A percentile compares a stretch with the other conserved stretches of the same genome.
phyloP scores from a whole-genome alignment of 1,140 invertebrate genomes.

The Heliconius nattereri region DNA sequence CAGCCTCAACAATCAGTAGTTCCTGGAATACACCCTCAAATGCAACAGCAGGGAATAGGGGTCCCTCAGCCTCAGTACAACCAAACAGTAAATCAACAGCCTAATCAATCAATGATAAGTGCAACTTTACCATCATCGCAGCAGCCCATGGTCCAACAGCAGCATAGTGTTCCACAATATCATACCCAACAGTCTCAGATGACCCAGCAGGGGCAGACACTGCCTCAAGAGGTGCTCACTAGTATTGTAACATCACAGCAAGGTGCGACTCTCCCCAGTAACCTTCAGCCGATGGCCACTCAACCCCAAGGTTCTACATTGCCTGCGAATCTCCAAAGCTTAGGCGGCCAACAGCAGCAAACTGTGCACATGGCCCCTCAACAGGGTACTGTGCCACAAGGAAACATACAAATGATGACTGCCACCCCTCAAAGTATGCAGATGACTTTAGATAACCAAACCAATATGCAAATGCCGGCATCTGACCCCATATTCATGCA shows the following conservation, averaged over 20 bases:
- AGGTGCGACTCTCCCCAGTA: conserved; percentile 74
- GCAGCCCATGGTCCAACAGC: conserved; percentile 74
- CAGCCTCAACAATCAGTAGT: conserved; percentile 76
- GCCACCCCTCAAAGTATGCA: conserved; percentile 81
- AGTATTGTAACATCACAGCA: conserved; percentile 80
- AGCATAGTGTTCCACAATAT: conserved; percentile 77
- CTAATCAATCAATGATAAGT: conserved; percentile 76
- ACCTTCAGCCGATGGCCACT: conserved; percentile 74
- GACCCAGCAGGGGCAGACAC: conserved; percentile 77
- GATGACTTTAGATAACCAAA: conserved; percentile 81
- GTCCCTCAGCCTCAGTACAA: conserved; percentile 75
- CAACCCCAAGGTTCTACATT: conserved; percentile 82
- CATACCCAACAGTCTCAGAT: conserved; percentile 77
- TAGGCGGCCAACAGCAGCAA: conserved; percentile 75
- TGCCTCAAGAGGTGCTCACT: conserved; percentile 79
- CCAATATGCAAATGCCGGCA: conserved; percentile 79
- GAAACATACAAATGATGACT: conserved; percentile 82
- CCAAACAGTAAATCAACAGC: conserved; percentile 73
- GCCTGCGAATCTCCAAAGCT: conserved; percentile 82
- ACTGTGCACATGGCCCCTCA: conserved; percentile 77
- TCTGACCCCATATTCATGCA: conserved; percentile 80
- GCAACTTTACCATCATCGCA: conserved; percentile 71
- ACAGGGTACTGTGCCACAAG: conserved; percentile 82
- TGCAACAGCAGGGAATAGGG: conserved; percentile 74
- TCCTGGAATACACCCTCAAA: conserved; percentile 75